phyloP scores from a whole-genome alignment of 2,888 invertebrate genomes.

The Homarus gammarus region DNA sequence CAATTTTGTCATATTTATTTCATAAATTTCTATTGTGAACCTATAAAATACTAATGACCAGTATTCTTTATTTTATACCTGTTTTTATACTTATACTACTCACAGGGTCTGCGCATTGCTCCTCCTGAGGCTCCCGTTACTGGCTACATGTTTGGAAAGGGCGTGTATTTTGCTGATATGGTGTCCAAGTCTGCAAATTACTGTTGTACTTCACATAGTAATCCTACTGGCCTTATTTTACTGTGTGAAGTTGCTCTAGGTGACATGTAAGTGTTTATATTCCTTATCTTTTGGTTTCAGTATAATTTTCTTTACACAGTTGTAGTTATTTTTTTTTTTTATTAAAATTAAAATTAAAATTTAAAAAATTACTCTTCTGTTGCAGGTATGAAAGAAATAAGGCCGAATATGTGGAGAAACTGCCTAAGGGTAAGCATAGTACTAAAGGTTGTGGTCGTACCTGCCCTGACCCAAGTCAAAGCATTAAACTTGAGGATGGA shows the following conservation, averaged over 20 bases:
- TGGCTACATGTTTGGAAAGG: constrained; percentile 98
- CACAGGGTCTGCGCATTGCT: constrained; percentile 92
- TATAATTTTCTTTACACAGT: too few relatives aligned
- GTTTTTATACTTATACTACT: neutral
- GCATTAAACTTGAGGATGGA: constrained; percentile 81
- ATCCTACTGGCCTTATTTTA: constrained; percentile 90
- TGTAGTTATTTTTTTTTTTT: too few relatives aligned
- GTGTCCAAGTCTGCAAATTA: constrained; percentile 99
- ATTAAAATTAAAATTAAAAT: neutral
- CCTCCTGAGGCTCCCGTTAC: constrained; percentile 98
- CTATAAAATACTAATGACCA: too few relatives aligned
- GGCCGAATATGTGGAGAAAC: constrained; percentile 87
- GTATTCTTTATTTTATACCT: too few relatives aligned
- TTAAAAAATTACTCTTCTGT: neutral
- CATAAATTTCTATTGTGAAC: too few relatives aligned
- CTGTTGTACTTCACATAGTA: constrained; percentile 87
- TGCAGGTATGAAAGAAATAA: constrained; percentile 86
- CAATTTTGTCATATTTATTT: too few relatives aligned
- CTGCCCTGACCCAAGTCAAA: constrained; percentile 87
- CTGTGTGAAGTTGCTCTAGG: constrained; percentile 98
- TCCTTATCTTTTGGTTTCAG: neutral
- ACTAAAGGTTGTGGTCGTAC: constrained; percentile 92
- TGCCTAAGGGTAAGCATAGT: constrained; percentile 91
- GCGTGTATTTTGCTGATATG: constrained; percentile 98
- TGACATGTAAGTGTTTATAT: constrained; percentile 85